Conservation (phyloP, 2,797 vertebrate species). For the Mycteria americana region DNA sequence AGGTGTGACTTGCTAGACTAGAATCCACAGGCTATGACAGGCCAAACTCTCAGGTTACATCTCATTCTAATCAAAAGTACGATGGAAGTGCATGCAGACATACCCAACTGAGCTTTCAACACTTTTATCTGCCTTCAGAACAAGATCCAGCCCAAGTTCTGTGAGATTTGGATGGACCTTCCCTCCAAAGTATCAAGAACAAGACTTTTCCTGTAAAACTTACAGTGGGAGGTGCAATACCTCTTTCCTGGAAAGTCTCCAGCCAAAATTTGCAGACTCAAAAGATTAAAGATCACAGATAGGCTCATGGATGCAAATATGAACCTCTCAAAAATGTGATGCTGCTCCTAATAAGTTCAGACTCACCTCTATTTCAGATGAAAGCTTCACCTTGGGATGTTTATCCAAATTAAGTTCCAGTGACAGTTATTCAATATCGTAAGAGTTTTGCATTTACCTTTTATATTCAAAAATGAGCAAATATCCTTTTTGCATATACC, state of each 20-base stretch:
- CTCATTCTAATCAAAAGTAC: constrained; percentile 37
- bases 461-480: constrained; percentile 27
- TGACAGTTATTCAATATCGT: constrained; percentile 43
- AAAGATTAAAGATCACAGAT: constrained; percentile 17
- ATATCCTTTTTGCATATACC: background rate
- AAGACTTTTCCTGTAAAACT: constrained; percentile 24
- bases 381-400: constrained; percentile 35
- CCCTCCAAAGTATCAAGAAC: background rate
- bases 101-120: constrained; percentile 35
- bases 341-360: constrained; percentile 6
- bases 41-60: constrained; percentile 37
- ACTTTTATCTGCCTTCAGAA: constrained; percentile 1
- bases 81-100: constrained; percentile 17
- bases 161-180: background rate
- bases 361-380: constrained; percentile 20
- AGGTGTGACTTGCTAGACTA: constrained; percentile 58
- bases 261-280: constrained; percentile 17
- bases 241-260: constrained; percentile 28
- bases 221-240: background rate
- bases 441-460: constrained; percentile 10
- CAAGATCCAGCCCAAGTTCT: background rate
- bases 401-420: constrained; percentile 31
- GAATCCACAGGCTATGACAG: constrained; percentile 61
- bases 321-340: constrained; percentile 14
- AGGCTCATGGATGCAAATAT: constrained; percentile 30